Evolutionary conservation across 2,113 vertebrate species (phyloP).

Genomic region (Eulacestoma nigropectus): DNA sequence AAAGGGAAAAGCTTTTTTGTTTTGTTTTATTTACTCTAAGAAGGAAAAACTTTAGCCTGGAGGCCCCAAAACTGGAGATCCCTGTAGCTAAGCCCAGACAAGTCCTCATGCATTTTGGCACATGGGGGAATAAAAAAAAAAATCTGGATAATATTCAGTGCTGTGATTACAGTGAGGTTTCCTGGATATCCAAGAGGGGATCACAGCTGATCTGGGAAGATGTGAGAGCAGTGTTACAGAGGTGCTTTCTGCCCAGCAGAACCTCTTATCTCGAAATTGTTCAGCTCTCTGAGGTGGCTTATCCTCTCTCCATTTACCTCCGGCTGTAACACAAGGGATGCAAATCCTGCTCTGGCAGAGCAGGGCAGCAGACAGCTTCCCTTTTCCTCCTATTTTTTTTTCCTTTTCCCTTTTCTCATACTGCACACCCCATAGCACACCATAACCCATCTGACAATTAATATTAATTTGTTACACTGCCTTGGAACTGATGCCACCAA

Average conservation of each 20-base stretch:
- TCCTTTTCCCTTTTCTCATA: not conserved
- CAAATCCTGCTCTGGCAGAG: not conserved
- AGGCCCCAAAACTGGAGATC: slow-evolving; percentile 45
- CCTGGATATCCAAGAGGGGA: not conserved
- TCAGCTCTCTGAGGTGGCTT: not conserved
- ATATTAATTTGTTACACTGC: not conserved
- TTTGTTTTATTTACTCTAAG: slow-evolving; percentile 44
- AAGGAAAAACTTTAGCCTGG: slow-evolving; percentile 27
- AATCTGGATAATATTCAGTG: not conserved
- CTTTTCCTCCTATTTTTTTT: not conserved
- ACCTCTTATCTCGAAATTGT: not conserved
- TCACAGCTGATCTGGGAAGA: not conserved
- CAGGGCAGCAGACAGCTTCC: not conserved
- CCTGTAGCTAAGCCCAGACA: slow-evolving; percentile 40
- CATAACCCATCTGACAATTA: not conserved
- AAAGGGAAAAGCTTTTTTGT: slow-evolving; percentile 41
- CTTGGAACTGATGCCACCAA: not conserved
- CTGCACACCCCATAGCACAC: not conserved
- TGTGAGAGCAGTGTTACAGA: not conserved
- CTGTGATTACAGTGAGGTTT: not conserved
- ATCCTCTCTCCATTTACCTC: not conserved
- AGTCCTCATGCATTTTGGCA: slow-evolving; percentile 34
- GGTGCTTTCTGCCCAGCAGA: not conserved
- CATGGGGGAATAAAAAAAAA: not conserved
- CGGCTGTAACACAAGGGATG: not conserved